These are phyloP conservation scores for Psittacula echo DNA, from an alignment of 2,797 vertebrate species.

Conservation along the genomic window DNA sequence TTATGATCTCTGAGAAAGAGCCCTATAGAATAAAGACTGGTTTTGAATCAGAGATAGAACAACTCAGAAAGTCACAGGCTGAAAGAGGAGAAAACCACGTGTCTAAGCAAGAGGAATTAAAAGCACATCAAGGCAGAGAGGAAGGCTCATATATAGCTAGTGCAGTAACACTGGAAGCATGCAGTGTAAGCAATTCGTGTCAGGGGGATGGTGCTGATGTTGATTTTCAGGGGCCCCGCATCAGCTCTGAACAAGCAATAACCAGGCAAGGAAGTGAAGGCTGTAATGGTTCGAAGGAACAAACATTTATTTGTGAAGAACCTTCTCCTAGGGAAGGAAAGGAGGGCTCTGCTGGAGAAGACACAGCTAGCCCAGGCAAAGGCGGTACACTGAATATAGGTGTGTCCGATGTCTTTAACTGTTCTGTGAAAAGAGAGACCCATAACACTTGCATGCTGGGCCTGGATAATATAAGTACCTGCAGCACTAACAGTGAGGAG, in stretches of 20 bases:
- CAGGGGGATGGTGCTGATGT: background rate
- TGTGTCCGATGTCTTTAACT: conserved; percentile 15
- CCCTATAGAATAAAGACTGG: background rate
- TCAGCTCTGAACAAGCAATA: background rate
- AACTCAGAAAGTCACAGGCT: background rate
- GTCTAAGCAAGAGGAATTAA: background rate
- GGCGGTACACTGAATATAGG: background rate
- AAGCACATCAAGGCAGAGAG: background rate
- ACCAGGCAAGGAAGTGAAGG: background rate
- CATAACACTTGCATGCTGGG: conserved; percentile 17
- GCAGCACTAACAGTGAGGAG: conserved; percentile 60
- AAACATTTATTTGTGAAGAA: conserved; percentile 36
- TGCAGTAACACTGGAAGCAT: background rate
- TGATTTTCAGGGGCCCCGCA: background rate
- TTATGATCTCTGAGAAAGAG: background rate
- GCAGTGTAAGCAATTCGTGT: background rate
- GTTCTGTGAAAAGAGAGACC: conserved; percentile 25
- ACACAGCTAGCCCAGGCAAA: conserved; percentile 2
- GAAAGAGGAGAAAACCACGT: background rate
- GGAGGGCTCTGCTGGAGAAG: background rate
- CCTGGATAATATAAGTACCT: conserved; percentile 59
- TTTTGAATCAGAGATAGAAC: background rate
- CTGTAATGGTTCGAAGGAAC: background rate
- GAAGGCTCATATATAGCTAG: background rate
- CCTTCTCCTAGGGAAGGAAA: conserved; percentile 9